Evolutionary conservation across 2,797 vertebrate genomes (phyloP), one percentile per base, ranked within the genome.

Genomic region (Pachyuromys duprasi): DNA sequence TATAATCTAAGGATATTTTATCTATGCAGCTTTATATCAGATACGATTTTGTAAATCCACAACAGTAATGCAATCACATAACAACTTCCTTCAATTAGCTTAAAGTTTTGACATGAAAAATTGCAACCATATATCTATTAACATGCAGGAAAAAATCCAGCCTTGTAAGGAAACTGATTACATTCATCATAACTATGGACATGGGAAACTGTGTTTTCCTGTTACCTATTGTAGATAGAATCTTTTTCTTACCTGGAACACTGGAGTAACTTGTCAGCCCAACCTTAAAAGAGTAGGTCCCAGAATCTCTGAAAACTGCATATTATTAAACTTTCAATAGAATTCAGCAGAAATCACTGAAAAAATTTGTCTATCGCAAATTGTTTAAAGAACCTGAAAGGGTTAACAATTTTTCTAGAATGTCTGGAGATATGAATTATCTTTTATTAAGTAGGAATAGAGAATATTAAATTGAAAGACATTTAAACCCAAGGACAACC

Each of bases 81-180:
- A 98, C 97, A 98, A 98, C 63, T 98, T 98, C 98, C 86, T 84
- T 97, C 97, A 98, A 98, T 98, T 98, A 98, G 97, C 92, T 97
- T 90, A 67, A 98, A 97, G 92, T 96, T 95, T 94, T 98, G 96
- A 98, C 97, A 98, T 90, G 97, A 62, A 97, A 96, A 92, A 98
- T 97, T 94, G 95, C 75, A 98, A 92, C 74, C 89, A 92, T 53
- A 96, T 90, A 97, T 97, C 89, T 96, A 96, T 95, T 97, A 97
- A 88, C 89, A 96, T 93, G 87, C 80, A 97, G 94, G 80, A 36
- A 95, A 97, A 95, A 97, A 96, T 88, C 97, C 13, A 84, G 90
- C 89, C 91, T 94, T 96, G 95, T 95, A 95, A 96, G 95, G 98
- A 97, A 93, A 45, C 91, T 96, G 79, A 90, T 96, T 97, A 84